Conservation (phyloP, 2,888 invertebrate genomes). For the Dicycla oo region DNA sequence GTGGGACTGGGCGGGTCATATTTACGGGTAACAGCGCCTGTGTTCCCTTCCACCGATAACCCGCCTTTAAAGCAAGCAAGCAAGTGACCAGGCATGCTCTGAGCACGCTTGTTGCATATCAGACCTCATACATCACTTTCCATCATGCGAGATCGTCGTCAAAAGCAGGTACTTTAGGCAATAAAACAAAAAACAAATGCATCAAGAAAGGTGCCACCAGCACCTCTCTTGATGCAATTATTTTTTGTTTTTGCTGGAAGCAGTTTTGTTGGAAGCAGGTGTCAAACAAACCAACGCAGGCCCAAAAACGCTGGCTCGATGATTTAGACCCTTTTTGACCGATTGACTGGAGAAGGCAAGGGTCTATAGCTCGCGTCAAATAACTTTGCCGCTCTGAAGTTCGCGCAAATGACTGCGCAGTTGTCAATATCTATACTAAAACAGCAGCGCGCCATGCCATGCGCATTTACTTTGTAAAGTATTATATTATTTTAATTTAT, state of each 20-base stretch:
- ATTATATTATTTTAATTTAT: too few species aligned
- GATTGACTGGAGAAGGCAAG: not conserved
- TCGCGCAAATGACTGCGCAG: too few species aligned
- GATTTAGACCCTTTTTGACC: not conserved
- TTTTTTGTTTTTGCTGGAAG: too few species aligned
- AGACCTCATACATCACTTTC: not conserved
- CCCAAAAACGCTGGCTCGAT: not conserved
- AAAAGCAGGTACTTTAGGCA: not conserved
- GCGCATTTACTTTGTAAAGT: too few species aligned
- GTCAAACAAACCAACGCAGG: not conserved
- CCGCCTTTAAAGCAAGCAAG: not conserved
- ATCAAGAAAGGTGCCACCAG: not conserved
- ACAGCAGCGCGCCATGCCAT: too few species aligned
- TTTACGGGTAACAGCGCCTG: not conserved
- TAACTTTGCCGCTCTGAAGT: too few species aligned
- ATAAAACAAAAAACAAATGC: not conserved
- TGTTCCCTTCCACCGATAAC: not conserved
- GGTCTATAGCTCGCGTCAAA: not conserved
- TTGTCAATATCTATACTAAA: too few species aligned
- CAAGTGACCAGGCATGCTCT: not conserved
- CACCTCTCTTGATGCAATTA: too few species aligned
- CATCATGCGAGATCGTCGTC: not conserved
- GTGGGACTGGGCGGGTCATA: not conserved
- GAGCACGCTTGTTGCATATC: not conserved
- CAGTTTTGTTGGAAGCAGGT: not conserved